phyloP scores from a whole-genome alignment of 1,140 invertebrate genomes.

The Lordiphosa mommai region DNA sequence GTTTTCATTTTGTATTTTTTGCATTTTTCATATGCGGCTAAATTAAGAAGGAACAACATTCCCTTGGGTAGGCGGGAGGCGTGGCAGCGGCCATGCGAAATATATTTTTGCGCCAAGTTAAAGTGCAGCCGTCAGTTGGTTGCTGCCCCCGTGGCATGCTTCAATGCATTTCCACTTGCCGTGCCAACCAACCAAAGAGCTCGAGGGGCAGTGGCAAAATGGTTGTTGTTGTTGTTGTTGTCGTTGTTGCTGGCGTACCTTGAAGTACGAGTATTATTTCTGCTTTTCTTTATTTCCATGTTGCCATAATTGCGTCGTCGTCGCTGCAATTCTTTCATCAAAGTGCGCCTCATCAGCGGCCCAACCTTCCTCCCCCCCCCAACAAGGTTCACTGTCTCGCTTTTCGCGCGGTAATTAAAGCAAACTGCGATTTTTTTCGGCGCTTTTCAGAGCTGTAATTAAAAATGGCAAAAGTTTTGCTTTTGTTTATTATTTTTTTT shows the following conservation, averaged over 20 bases:
- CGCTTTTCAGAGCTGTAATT: constrained; percentile 73
- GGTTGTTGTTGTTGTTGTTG: constrained; percentile 35
- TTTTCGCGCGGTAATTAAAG: constrained; percentile 68
- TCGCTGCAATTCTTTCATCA: constrained; percentile 69
- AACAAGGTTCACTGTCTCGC: background rate
- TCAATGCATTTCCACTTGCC: constrained; percentile 76
- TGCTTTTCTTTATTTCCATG: constrained; percentile 73
- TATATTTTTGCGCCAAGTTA: constrained; percentile 30
- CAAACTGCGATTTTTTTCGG: constrained; percentile 66
- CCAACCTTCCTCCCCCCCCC: background rate
- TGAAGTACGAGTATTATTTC: constrained; percentile 66
- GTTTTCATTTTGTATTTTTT: constrained; percentile 11
- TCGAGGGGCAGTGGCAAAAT: constrained; percentile 48
- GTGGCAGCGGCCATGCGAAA: constrained; percentile 43
- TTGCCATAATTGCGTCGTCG: constrained; percentile 68
- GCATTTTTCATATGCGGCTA: constrained; percentile 30
- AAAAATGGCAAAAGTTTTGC: constrained; percentile 74
- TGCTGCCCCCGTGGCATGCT: constrained; percentile 48
- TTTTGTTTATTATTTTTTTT: constrained; percentile 21
- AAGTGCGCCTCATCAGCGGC: constrained; percentile 69
- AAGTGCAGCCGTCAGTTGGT: constrained; percentile 32
- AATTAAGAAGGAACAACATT: constrained; percentile 3
- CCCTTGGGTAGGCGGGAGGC: constrained; percentile 11
- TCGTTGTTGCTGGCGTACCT: constrained; percentile 28
- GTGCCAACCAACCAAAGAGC: constrained; percentile 50